A percentile compares a stretch with the other conserved stretches of the same genome.
phyloP scores from a whole-genome alignment of 1,140 invertebrate species.

The Harpegnathos saltator region DNA sequence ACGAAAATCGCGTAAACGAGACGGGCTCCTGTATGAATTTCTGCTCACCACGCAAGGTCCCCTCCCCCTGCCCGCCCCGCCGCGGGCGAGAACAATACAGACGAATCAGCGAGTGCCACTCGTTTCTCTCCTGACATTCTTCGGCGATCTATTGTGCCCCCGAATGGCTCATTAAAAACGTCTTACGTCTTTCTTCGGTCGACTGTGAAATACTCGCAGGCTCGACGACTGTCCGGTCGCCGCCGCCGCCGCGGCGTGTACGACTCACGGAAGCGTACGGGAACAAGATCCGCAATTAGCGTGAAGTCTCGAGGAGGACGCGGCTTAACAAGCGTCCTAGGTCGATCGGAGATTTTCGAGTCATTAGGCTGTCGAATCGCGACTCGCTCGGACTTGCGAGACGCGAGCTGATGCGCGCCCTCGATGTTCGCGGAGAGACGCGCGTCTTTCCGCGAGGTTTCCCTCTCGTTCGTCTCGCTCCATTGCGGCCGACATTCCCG shows the following conservation, averaged over 20 bases:
- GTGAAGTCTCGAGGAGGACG: constrained; percentile 24
- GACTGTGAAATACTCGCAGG: constrained; percentile 33
- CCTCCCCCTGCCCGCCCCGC: too few species aligned
- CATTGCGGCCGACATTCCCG: constrained; percentile 57
- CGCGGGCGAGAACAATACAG: too few species aligned
- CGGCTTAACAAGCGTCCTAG: constrained; percentile 20
- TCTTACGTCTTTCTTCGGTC: constrained; percentile 18
- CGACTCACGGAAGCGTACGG: constrained; percentile 54
- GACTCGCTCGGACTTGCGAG: constrained; percentile 33
- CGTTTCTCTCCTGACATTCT: neutral
- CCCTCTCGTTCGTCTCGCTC: constrained; percentile 74
- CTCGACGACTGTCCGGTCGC: neutral
- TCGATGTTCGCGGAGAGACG: neutral
- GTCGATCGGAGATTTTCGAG: constrained; percentile 59
- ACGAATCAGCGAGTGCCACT: too few species aligned
- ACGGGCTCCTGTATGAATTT: neutral
- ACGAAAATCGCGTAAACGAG: neutral
- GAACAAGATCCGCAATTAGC: constrained; percentile 47
- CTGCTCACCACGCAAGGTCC: too few species aligned
- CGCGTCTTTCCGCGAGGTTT: constrained; percentile 65
- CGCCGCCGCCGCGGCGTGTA: constrained; percentile 28
- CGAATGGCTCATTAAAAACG: constrained; percentile 1
- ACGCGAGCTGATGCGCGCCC: neutral
- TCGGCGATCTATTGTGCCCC: neutral
- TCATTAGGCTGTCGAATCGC: constrained; percentile 69